A percentile compares a stretch with the other conserved stretches of the same genome.
These are phyloP conservation scores for Tautogolabrus adspersus DNA, from an alignment of 2,113 vertebrate species.

Conservation along the genomic window DNA sequence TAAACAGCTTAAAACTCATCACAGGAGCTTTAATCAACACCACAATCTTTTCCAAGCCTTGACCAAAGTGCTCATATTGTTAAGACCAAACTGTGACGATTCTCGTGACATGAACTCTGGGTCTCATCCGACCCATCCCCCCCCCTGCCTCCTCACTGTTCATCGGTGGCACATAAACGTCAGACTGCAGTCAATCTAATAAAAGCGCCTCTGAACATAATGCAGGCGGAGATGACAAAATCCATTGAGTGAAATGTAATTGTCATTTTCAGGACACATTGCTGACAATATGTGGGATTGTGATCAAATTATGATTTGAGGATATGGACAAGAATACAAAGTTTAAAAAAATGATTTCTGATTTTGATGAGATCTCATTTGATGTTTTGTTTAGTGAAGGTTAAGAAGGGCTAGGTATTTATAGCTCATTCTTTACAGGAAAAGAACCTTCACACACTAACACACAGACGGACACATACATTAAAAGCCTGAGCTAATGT, in stretches of 20 bases:
- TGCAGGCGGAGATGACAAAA: not conserved
- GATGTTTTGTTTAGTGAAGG: not conserved
- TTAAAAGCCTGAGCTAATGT: not conserved
- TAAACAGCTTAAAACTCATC: too few species aligned
- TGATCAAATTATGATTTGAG: not conserved
- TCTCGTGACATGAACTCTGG: too few species aligned
- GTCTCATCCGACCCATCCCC: too few species aligned
- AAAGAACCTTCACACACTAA: not conserved
- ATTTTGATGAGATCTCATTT: conserved; percentile 1
- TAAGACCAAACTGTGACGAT: too few species aligned
- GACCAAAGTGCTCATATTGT: too few species aligned
- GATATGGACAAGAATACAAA: too few species aligned
- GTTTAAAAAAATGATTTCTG: not conserved
- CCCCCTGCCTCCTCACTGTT: too few species aligned
- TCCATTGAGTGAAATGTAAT: not conserved
- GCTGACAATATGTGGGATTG: not conserved
- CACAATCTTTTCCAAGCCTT: too few species aligned
- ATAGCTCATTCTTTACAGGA: not conserved
- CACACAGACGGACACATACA: not conserved
- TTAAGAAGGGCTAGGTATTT: not conserved
- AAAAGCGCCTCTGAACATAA: not conserved
- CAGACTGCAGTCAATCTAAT: too few species aligned
- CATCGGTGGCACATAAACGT: too few species aligned
- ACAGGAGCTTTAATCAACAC: too few species aligned
- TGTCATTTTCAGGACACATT: not conserved